Evolutionary conservation across 2,888 invertebrate species (phyloP), one percentile per base, ranked within the genome.

Genomic region (Biston betularia): DNA sequence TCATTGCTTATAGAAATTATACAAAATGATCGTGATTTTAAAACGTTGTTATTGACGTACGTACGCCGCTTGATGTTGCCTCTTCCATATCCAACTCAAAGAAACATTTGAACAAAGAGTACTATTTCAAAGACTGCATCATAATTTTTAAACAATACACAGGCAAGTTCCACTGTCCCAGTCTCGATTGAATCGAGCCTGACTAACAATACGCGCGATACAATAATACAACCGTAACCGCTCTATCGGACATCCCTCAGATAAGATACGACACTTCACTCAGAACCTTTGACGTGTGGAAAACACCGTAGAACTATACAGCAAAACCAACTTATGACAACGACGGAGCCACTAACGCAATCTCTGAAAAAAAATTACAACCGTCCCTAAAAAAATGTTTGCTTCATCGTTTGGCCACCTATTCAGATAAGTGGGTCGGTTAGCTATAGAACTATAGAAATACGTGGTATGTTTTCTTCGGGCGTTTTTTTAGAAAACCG

Each of bases 181-280:
- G 75, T 73, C 73, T 65, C 84, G 81, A 82, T 81, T 81, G 86
- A 85, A 86, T 77, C 76, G 73, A 78, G 67, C 76, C 78, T 81
- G 82, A 81, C 82, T 74, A 70, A 89, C 89, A 89, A 89, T 83
- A 72, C 75, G 63, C 68, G 62, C 65, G 58, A 71, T 78, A 83
- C 84, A 84, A 86, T 85, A 78, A 79, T 75, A 53, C 60, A 77
- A 77, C 74, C 78, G 73, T 78, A 50, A 50, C 52, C 38, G 52
- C 38, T 82, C 80, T 84, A 86, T 86, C 85, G 83, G 87, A 85
- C 87, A 78, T 81, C 79, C 81, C 76, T 75, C 57, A 83, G 88
- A 89, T 89, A 88, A 86, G 85, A 83, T 83, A 84, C 82, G 71
- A 81, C 73, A 75, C 75, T 74, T 80, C 81, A 78, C 77, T 82